phyloP scores from a whole-genome alignment of 1,140 invertebrate species.

The Whitmania pigra region DNA sequence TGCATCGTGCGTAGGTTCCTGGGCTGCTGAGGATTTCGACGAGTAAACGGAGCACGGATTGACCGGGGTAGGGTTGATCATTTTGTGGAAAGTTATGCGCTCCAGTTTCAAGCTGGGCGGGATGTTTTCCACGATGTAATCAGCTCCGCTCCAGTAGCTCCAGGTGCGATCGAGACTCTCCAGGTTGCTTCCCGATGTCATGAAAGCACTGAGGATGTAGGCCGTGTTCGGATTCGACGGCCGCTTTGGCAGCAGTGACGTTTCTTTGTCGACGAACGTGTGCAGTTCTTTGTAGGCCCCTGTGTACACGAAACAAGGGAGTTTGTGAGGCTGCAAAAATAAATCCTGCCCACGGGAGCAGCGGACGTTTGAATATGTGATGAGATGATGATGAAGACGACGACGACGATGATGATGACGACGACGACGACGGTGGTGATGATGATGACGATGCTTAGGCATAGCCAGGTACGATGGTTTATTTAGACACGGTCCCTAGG shows the following conservation, averaged over 20 bases:
- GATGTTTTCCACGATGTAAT: constrained; percentile 19
- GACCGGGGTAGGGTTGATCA: background rate
- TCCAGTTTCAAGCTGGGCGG: constrained; percentile 18
- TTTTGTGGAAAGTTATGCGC: constrained; percentile 16
- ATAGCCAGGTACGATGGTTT: too few species aligned
- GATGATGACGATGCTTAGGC: background rate
- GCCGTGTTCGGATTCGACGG: constrained; percentile 19
- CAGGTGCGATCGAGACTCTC: constrained; percentile 17
- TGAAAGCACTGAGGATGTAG: constrained; percentile 20
- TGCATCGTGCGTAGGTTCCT: background rate
- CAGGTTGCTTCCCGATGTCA: constrained; percentile 15
- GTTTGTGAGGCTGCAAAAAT: background rate
- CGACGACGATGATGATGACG: background rate
- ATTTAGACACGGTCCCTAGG: too few species aligned
- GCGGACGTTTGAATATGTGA: background rate
- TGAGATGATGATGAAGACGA: background rate
- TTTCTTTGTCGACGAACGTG: constrained; percentile 15
- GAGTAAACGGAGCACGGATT: background rate
- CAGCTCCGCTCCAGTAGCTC: constrained; percentile 21
- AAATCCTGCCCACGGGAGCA: background rate
- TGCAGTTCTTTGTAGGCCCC: constrained; percentile 13
- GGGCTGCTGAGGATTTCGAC: background rate
- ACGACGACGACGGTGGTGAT: background rate
- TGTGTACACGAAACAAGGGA: background rate
- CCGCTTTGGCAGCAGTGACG: constrained; percentile 10